Evolutionary conservation across 2,888 invertebrate genomes (phyloP), one percentile per base, ranked within the genome.

Genomic region (Metallyticus violacea): DNA sequence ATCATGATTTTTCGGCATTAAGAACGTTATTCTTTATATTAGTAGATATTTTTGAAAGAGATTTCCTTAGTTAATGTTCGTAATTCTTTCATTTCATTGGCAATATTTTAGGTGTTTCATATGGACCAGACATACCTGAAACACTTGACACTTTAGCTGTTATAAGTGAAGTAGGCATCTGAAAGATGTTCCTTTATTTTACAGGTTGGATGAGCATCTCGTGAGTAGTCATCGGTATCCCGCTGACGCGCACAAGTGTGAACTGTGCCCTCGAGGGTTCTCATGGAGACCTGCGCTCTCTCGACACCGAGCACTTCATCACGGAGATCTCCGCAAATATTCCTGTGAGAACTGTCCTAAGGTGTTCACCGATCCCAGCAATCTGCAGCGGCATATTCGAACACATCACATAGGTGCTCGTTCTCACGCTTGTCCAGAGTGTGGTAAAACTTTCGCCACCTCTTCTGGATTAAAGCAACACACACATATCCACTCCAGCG

Each of bases 401-500:
- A 96, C 97, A 89, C 97, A 97, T 92, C 99, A 99, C 96, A 97
- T 97, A 89, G 99, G 99, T 86, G 98, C 98, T 81, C 95, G 99
- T 91, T 96, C 97, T 91, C 99, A 99, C 95, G 98, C 98, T 89
- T 99, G 99, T 91, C 96, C 97, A 88, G 98, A 99, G 93, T 99
- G 99, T 93, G 99, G 99, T 89, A 99, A 99, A 94, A 99, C 99
- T 88, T 99, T 99, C 93, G 98, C 97, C 82, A 99, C 99, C 77
- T 98, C 98, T 88, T 98, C 98, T 89, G 99, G 99, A 77, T 94
- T 99, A 86, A 99, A 99, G 92, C 99, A 99, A 92, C 99, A 99
- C 93, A 98, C 98, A 62, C 99, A 99, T 93, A 99, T 99, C 90
- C 99, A 99, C 94, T 98, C 98, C 91, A 98, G 97, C 91, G 97